Evolutionary conservation across 2,888 invertebrate genomes (phyloP), one percentile per base, ranked within the genome.

Genomic region (Euspilapteryx auroguttella): DNA sequence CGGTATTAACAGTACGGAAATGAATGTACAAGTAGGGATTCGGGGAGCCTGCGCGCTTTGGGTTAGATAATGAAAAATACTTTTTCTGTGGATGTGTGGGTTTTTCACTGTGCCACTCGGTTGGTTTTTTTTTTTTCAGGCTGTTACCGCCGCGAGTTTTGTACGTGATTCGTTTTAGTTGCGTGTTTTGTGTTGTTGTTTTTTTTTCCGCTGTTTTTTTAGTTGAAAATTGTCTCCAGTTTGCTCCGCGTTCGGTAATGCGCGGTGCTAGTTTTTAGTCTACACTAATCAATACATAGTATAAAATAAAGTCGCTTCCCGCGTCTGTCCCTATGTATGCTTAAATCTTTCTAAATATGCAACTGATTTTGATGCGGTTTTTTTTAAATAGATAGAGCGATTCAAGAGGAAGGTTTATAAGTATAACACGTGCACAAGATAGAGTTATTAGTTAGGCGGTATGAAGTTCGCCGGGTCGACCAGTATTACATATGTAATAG

Each of bases 1-100:
- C 73, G 73, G 73, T 71, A 75, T 75, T 73, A 75, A 75, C 73
- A 57, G 58, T 66, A 71, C 73, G 73, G 73, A 75, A 75, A 75
- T 73, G 73, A 75, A 75, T 75, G 68, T 69, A 73, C 66, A 69
- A 58, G 68, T 64, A 62, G 59, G 39, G 56, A 48, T 66, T 65
- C 68, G 43, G 55, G 64, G 73, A 68, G 62, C 68, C 69, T 66
- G 65, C 49, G 50, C 48, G 54, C 12, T 24, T 26, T n/a, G 59
- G 64, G 50, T 69, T 68, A 71, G 69, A 63, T 71, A 73, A 71
- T 69, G 71, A n/a, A 69, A 69, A 65, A 66, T 68, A 64, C 64
- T 71, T 64, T 50, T 49, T 47, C 45, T 44, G 30, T 5, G 12
- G 41, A 49, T 51, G 48, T 59, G 47, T 56, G 47, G 44, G 42